phyloP scores from a whole-genome alignment of 2,888 invertebrate species.

The Dolomedes plantarius region DNA sequence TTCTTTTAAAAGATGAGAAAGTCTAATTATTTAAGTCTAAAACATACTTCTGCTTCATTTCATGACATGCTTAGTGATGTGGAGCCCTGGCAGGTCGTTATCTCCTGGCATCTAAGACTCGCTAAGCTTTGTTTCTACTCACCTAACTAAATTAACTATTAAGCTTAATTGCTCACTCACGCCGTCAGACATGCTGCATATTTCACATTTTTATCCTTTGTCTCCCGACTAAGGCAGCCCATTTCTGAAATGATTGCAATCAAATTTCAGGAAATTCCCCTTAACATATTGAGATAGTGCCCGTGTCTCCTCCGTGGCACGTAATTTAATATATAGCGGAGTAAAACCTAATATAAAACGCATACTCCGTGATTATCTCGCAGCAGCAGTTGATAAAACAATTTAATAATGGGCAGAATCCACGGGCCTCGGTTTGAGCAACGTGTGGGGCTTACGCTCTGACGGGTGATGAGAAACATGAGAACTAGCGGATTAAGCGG shows the following conservation, averaged over 20 bases:
- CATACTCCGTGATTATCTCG: slow-evolving; percentile 5
- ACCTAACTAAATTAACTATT: not conserved
- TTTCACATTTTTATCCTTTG: not conserved
- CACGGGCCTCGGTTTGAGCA: not conserved
- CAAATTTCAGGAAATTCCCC: not conserved
- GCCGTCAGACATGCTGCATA: not conserved
- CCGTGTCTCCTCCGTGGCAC: slow-evolving; percentile 18
- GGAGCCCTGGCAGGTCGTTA: no score
- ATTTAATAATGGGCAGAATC: slow-evolving; percentile 45
- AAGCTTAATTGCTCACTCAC: not conserved
- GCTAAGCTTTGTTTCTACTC: not conserved
- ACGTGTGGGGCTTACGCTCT: slow-evolving; percentile 18
- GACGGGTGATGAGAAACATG: slow-evolving; percentile 66
- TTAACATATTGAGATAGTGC: not conserved
- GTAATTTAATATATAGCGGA: slow-evolving; percentile 31
- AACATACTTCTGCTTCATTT: no score
- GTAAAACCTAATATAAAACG: slow-evolving; percentile 8
- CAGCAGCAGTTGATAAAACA: slow-evolving; percentile 42
- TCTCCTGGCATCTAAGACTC: no score
- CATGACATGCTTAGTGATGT: no score
- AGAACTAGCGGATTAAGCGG: slow-evolving; percentile 17
- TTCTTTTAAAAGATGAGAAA: no score
- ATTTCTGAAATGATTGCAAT: not conserved
- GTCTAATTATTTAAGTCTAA: no score
- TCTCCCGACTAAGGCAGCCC: not conserved